phyloP scores from a whole-genome alignment of 1,140 invertebrate genomes.

The Hirudo medicinalis region DNA sequence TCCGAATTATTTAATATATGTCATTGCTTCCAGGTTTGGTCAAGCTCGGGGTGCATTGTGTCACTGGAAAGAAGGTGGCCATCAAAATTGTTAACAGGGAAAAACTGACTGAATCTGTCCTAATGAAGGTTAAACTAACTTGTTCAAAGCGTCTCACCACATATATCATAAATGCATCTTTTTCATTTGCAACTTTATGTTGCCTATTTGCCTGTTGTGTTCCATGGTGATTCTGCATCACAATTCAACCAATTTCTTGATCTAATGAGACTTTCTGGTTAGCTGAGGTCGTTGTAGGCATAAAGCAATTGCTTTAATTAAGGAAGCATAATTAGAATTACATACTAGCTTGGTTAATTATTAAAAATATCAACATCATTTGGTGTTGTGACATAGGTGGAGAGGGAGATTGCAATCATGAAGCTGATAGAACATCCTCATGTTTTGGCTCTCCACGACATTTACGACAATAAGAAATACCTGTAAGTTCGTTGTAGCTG shows the following conservation, averaged over 20 bases:
- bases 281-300: too few species aligned
- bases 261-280: too few species aligned
- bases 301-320: too few species aligned
- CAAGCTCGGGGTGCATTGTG: slow-evolving; percentile 93
- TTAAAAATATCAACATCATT: too few species aligned
- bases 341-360: too few species aligned
- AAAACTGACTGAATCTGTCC: slow-evolving; percentile 94
- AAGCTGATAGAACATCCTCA: slow-evolving; percentile 99
- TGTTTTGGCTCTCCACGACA: slow-evolving; percentile 90
- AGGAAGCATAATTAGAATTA: too few species aligned
- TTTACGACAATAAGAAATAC: slow-evolving; percentile 99
- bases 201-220: too few species aligned
- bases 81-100: slow-evolving; percentile 99
- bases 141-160: background rate
- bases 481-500: slow-evolving; percentile 57
- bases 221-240: too few species aligned
- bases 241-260: too few species aligned
- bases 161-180: too few species aligned
- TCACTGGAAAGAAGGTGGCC: slow-evolving; percentile 93
- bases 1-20: background rate
- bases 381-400: slow-evolving; percentile 55
- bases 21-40: slow-evolving; percentile 67
- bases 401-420: slow-evolving; percentile 99
- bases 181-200: too few species aligned
- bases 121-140: slow-evolving; percentile 74